Evolutionary conservation across 2,797 vertebrate genomes (phyloP), one percentile per base, ranked within the genome.

Genomic region (Chromobotia macracanthus): DNA sequence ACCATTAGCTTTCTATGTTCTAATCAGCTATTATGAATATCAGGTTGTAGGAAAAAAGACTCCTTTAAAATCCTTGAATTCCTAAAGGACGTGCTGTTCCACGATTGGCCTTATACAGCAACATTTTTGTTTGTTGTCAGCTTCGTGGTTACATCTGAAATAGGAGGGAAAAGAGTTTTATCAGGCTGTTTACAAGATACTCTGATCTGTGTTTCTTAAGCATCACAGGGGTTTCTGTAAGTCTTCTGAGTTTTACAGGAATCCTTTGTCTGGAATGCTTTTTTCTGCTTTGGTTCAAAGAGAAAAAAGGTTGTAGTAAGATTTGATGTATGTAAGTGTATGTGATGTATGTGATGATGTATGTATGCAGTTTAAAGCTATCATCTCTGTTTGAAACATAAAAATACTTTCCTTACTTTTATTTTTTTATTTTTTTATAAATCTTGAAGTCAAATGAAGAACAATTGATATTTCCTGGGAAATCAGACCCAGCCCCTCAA

Each of bases 21-120:
- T 58, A 70, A 75, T 82, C 76, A 51, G 8, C 16, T 28, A n/a
- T n/a, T 11, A 15, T 16, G 19, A 51, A 60, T 44, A 65, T 71
- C 66, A 76, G 44, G 38, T 68, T 51, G 38, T 25, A 69, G 56
- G 16, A 23, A 38, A 55, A 44, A n/a, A 11, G 41, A 44, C 51
- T 50, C 15, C 56, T 46, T 72, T 55, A 31, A 58, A 80, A 75
- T 74, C 79, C 58, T 48, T n/a, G 46, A 63, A 72, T 60, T 19
- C 18, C n/a, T 65, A 11, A 74, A 56, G 77, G 16, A 75, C 31
- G 61, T 51, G 61, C 63, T 69, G 84, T 84, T 68, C 61, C 58
- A 16, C 18, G 5, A 13, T 21, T 66, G 48, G 23, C 69, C 66
- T 51, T 68, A 18, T 75, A 16, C 41, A 76, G 58, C 64, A 64